Conservation (phyloP, 2,888 invertebrate species). For the Nomada goodeniana region DNA sequence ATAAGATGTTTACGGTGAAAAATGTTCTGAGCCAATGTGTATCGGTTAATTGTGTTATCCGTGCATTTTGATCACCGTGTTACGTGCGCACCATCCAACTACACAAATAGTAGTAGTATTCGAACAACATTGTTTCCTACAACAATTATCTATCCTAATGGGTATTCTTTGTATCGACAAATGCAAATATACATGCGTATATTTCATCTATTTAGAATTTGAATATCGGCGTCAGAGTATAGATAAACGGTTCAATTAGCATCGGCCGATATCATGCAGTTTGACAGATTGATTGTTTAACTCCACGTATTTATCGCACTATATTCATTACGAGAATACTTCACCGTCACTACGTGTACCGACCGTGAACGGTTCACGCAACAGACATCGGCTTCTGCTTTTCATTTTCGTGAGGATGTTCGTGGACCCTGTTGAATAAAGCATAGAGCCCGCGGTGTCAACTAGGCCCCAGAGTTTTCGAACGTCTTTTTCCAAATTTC, state of each 20-base stretch:
- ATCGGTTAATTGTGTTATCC: not conserved
- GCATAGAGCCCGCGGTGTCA: not conserved
- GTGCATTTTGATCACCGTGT: not conserved
- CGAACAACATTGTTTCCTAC: not conserved
- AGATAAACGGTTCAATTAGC: too few species aligned
- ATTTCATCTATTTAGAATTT: too few species aligned
- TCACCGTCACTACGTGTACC: too few species aligned
- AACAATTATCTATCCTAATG: too few species aligned
- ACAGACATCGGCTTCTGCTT: not conserved
- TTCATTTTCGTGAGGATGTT: not conserved
- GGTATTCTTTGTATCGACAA: too few species aligned
- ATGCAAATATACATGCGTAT: too few species aligned
- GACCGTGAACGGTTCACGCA: not conserved
- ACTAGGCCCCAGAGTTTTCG: too few species aligned
- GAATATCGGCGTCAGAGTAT: too few species aligned
- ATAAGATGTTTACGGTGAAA: too few species aligned
- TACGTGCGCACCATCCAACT: not conserved
- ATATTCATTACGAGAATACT: not conserved
- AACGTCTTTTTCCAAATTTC: too few species aligned
- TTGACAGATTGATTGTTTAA: too few species aligned
- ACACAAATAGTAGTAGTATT: not conserved
- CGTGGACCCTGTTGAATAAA: not conserved
- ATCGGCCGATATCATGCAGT: too few species aligned
- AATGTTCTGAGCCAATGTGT: not conserved
- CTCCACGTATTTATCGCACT: conserved; percentile 17